Evolutionary conservation across 2,888 invertebrate genomes (phyloP), one percentile per base, ranked within the genome.

Genomic region (Bombylius major): DNA sequence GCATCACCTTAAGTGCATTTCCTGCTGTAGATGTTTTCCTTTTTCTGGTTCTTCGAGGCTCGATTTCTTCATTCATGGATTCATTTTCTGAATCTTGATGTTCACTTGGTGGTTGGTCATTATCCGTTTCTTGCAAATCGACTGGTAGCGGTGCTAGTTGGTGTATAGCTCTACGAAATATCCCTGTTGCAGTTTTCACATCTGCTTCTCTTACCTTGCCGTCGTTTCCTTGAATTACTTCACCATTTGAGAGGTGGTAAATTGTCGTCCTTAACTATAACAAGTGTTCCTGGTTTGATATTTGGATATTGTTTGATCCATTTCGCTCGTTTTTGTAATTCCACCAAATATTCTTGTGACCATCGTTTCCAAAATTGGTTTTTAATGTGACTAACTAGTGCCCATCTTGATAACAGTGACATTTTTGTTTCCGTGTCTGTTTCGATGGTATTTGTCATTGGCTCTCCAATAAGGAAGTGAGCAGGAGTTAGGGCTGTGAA

Each of bases 401-500:
- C 33, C 34, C 50, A 50, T 34, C 34, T 9, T 7, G 47, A 47
- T 23, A 6, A 11, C n/a, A 39, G 5, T 4, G 51, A 51, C n/a
- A 23, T 13, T 13, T 51, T 51, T 12, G 6, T 2, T 11, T 31
- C 13, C 3, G 14, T 6, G 9, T 4, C 4, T 13, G 48, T 14
- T 5, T 49, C 32, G 7, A 51, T 58, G 5, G 57, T n/a, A 0
- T 58, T 42, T 23, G 47, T 42, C 9, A 63, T 50, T 1, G 60
- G 53, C 13, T 51, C 56, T 9, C 62, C 62, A 52, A 62, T 60
- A 11, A 57, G 33, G 23, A 62, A 48, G 44, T 61, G 61, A 3
- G 53, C 61, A 2, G 62, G 61, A 1, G 62, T 61, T 1, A 63
- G 45, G 0, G 63, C 60, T 57, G 58, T 56, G 9, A 58, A 53